Evolutionary conservation across 2,797 vertebrate genomes (phyloP).

Genomic region (Capromys pilorides): DNA sequence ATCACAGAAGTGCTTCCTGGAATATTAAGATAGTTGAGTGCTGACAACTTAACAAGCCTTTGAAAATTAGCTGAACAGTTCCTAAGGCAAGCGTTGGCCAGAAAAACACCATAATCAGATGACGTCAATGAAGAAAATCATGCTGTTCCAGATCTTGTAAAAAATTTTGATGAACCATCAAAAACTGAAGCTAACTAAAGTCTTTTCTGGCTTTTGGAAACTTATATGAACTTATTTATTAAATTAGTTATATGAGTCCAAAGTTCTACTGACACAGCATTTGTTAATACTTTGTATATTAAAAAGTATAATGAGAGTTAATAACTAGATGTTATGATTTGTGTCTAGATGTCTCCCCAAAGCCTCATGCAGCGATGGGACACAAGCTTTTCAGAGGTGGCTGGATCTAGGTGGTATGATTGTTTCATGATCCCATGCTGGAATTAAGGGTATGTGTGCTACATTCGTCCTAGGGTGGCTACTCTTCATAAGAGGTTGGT

Average conservation of each 20-base stretch:
- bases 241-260: too few species aligned
- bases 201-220: too few species aligned
- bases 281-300: too few species aligned
- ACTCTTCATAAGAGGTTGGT: not conserved
- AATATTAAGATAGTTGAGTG: slow-evolving; percentile 98
- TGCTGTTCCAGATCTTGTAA: too few species aligned
- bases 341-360: not conserved
- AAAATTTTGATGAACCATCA: too few species aligned
- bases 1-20: slow-evolving; percentile 99
- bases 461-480: not conserved
- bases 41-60: slow-evolving; percentile 98
- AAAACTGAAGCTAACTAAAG: too few species aligned
- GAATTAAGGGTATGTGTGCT: not conserved
- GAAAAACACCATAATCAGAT: too few species aligned
- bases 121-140: too few species aligned
- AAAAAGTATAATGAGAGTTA: not conserved
- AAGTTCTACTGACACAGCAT: too few species aligned
- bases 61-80: slow-evolving; percentile 98
- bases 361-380: not conserved
- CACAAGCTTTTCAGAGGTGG: not conserved
- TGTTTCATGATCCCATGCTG: not conserved
- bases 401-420: not conserved
- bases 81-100: slow-evolving; percentile 89
- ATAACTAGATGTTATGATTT: not conserved
- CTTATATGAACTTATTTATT: too few species aligned